Conservation (phyloP, 2,888 invertebrate species). For the Ferdinandea cuprea region DNA sequence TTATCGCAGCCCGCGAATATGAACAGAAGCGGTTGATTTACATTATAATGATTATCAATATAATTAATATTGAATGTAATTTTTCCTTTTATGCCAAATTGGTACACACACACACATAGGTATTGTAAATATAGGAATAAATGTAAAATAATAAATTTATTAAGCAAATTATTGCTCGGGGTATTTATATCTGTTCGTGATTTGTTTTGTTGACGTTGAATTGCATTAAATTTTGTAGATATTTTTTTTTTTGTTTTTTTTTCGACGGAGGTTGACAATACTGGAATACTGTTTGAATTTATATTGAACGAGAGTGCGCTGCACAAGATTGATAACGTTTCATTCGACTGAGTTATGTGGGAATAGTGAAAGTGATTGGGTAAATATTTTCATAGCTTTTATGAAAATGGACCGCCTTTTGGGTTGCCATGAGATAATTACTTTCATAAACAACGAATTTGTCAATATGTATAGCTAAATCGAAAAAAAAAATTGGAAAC, state of each 20-base stretch:
- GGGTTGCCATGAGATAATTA: neutral
- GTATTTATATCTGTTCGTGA: constrained; percentile 43
- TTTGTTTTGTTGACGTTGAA: constrained; percentile 68
- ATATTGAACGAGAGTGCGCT: constrained; percentile 16
- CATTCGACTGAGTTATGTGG: constrained; percentile 39
- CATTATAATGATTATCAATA: constrained; percentile 60
- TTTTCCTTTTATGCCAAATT: constrained; percentile 6
- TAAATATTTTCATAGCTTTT: constrained; percentile 41
- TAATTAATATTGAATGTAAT: constrained; percentile 65
- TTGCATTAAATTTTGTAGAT: constrained; percentile 21
- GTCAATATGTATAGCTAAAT: neutral
- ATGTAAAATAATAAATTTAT: constrained; percentile 67
- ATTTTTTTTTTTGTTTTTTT: too few species aligned
- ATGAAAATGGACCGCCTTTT: neutral
- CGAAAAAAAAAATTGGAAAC: neutral
- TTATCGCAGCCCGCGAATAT: constrained; percentile 44
- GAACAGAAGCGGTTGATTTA: constrained; percentile 53
- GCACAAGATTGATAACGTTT: constrained; percentile 26
- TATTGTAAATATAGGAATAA: constrained; percentile 28
- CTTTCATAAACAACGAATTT: neutral
- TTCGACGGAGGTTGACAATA: too few species aligned
- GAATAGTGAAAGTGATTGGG: constrained; percentile 55
- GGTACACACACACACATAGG: constrained; percentile 24
- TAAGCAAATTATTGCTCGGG: constrained; percentile 56
- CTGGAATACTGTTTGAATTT: neutral